Conservation (phyloP, 1,140 invertebrate species). For the Ceratosolen solmsi region DNA sequence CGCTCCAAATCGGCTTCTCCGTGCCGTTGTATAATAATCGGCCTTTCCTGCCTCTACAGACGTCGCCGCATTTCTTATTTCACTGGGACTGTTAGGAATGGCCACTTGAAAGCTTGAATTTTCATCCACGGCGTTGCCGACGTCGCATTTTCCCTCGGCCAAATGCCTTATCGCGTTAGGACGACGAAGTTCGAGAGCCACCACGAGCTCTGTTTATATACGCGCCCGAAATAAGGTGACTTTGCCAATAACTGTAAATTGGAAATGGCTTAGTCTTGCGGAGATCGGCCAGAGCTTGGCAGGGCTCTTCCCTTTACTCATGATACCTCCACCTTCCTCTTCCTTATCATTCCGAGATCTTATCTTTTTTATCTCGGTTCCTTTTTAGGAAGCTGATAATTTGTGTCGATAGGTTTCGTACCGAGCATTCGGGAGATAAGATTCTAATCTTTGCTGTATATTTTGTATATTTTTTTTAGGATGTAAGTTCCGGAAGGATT, state of each 20-base stretch:
- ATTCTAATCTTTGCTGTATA: neutral
- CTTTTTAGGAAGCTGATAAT: neutral
- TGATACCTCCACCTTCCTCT: neutral
- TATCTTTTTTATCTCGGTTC: neutral
- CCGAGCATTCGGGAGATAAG: neutral
- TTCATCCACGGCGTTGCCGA: neutral
- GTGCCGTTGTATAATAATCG: too few relatives aligned
- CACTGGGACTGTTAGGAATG: neutral
- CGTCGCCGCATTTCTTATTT: neutral
- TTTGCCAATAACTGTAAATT: constrained; percentile 60
- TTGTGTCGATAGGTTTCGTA: neutral
- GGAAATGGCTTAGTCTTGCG: constrained; percentile 52
- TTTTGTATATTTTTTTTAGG: too few relatives aligned
- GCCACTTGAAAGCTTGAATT: neutral
- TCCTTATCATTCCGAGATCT: neutral
- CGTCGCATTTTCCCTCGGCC: neutral
- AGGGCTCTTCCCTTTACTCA: neutral
- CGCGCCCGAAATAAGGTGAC: constrained; percentile 47
- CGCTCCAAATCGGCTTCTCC: too few relatives aligned
- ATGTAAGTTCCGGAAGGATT: too few relatives aligned
- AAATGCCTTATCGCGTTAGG: too few relatives aligned
- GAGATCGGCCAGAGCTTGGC: neutral
- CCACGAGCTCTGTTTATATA: constrained; percentile 3
- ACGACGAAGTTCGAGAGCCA: neutral
- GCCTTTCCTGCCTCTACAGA: too few relatives aligned